Evolutionary conservation across 2,113 vertebrate genomes (phyloP), one percentile per base, ranked within the genome.

Genomic region (Scomber scombrus): DNA sequence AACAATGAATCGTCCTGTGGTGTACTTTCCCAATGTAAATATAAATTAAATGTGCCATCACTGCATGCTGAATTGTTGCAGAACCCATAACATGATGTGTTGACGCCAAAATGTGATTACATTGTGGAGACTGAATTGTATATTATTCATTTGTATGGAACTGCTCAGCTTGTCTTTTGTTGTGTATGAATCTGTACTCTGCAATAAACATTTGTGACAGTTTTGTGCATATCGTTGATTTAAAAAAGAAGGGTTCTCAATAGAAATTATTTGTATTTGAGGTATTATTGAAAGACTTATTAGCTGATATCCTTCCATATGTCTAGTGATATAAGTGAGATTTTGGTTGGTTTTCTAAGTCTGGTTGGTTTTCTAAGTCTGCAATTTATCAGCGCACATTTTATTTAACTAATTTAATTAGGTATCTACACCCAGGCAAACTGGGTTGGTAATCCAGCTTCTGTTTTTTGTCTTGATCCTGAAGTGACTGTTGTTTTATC

Each of bases 181-280:
- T 15, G n/a, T 80, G 46, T 81, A 72, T 68, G 47, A 55, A 15
- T 78, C 26, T 82, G 70, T 63, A 71, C n/a, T 75, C 55, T 66
- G 6, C 66, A 77, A 71, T 78, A 88, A 89, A 86, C 56, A 45
- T 71, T 62, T 84, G 29, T 66, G 43, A 75, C 14, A 26, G 10
- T 61, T 80, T 62, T 50, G 18, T 56, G 9, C 51, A 15, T 57
- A 8, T 21, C 4, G 34, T 31, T 8, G 1, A 55, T 29, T 46
- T 15, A 14, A 15, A 19, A 49, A 5, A n/a, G 2, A 26, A 40
- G 15, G n/a, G 47, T n/a, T 50, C 9, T 66, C 11, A 60, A 0
- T 26, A 23, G 15, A n/a, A 31, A 11, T 29, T 9, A n/a, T 19
- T 18, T 62, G 14, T 1, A 4, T 34, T 57, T 16, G 16, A 58